Conservation (phyloP, 1,140 invertebrate species). For the Trichonephila clavipes region DNA sequence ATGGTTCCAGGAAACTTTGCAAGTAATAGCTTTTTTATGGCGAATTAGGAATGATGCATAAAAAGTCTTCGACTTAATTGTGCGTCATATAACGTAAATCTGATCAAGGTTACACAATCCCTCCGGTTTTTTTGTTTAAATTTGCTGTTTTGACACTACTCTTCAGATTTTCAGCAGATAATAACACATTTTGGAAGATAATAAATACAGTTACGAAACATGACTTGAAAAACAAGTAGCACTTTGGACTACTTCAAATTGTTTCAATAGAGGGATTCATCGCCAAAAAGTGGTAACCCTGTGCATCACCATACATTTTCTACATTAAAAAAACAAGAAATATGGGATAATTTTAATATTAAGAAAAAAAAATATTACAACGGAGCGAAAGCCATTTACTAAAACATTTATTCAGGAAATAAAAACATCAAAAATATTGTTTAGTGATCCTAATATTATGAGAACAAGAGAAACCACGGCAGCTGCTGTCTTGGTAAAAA, state of each 20-base stretch:
- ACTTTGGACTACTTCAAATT: background rate
- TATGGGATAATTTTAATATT: background rate
- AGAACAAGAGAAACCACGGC: background rate
- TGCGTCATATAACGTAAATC: background rate
- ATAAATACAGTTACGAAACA: background rate
- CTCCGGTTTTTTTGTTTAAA: background rate
- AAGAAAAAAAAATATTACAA: background rate
- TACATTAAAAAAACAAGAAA: background rate
- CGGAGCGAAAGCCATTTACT: background rate
- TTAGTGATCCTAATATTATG: background rate
- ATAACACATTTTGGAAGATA: no score
- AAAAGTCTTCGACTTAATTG: no score
- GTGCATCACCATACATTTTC: background rate
- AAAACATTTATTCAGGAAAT: slow-evolving; percentile 22
- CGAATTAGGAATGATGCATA: no score
- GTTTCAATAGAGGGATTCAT: background rate
- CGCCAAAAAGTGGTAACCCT: background rate
- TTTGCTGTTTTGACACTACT: background rate
- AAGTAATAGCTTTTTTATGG: background rate
- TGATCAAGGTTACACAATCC: background rate
- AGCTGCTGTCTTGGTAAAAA: background rate
- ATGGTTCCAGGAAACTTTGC: no score
- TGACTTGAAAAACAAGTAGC: background rate
- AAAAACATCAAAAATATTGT: background rate
- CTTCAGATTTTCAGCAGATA: background rate